Conservation (phyloP, 92 coral and sea anemone species). For the Porites evermanni region DNA sequence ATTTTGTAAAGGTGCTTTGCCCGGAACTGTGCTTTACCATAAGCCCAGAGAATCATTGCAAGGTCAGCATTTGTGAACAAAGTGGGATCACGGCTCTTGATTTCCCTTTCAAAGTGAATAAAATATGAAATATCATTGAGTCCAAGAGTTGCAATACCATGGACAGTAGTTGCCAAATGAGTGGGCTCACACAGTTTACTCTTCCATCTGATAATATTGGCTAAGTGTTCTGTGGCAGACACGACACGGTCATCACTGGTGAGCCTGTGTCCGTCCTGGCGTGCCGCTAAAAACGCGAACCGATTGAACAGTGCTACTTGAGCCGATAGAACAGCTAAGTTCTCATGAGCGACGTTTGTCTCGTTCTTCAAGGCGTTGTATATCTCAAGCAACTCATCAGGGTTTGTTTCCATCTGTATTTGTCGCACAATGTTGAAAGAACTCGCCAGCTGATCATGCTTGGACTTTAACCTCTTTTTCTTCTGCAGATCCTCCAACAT, state of each 20-base stretch:
- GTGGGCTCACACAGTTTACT: constrained; percentile 39
- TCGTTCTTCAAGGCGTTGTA: constrained; percentile 23
- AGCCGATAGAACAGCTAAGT: constrained; percentile 8
- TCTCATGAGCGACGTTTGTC: background rate
- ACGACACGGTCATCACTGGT: background rate
- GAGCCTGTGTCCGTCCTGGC: background rate
- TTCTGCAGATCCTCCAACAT: constrained; percentile 10
- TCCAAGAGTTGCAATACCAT: constrained; percentile 70
- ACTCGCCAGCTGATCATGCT: constrained; percentile 2
- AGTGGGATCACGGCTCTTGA: constrained; percentile 45
- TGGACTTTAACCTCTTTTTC: background rate
- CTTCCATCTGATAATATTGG: constrained; percentile 7
- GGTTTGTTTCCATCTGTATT: constrained; percentile 24
- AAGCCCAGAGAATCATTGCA: constrained; percentile 83
- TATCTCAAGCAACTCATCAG: constrained; percentile 44
- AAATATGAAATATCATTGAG: constrained; percentile 40
- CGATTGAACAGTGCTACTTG: constrained; percentile 39
- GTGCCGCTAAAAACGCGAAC: constrained; percentile 5
- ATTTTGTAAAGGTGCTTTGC: constrained; percentile 57
- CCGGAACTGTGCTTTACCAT: constrained; percentile 65
- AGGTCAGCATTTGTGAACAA: constrained; percentile 77
- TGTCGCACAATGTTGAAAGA: constrained; percentile 27
- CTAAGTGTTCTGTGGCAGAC: constrained; percentile 6
- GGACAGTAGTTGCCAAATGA: constrained; percentile 73
- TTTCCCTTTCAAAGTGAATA: constrained; percentile 66